Evolutionary conservation across 2,888 invertebrate genomes (phyloP).

Genomic region (Geophilus truncorum): DNA sequence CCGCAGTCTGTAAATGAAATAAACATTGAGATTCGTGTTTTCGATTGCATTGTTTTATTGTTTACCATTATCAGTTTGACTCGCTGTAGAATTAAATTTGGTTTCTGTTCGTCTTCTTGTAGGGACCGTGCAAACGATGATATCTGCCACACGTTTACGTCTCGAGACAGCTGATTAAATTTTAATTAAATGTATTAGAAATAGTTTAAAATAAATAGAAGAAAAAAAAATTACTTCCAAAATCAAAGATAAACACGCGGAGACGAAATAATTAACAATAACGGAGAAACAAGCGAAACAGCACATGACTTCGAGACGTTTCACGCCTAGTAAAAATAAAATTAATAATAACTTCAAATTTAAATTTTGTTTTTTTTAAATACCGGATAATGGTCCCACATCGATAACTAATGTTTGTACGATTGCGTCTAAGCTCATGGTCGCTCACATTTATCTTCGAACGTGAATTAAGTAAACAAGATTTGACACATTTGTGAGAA

Average conservation of each 20-base stretch:
- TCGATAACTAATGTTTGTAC: constrained; percentile 86
- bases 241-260: constrained; percentile 83
- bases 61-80: too few relatives aligned
- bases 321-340: constrained; percentile 60
- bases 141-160: constrained; percentile 48
- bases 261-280: constrained; percentile 85
- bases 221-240: constrained; percentile 64
- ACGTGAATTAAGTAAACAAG: too few relatives aligned
- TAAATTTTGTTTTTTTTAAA: too few relatives aligned
- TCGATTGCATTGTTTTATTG: too few relatives aligned
- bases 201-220: constrained; percentile 35
- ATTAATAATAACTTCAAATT: constrained; percentile 38
- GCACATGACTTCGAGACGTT: constrained; percentile 79
- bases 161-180: constrained; percentile 51
- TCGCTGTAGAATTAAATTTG: too few relatives aligned
- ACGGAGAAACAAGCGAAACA: constrained; percentile 88
- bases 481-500: too few relatives aligned
- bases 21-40: too few relatives aligned
- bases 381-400: constrained; percentile 82
- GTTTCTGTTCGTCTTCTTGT: too few relatives aligned
- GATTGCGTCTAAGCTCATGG: constrained; percentile 83
- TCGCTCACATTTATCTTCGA: too few relatives aligned
- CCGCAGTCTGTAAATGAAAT: too few relatives aligned
- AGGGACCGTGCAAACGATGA: constrained; percentile 47
- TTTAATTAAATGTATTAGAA: constrained; percentile 30